These are phyloP conservation scores for Phocoena phocoena DNA, from an alignment of 2,113 vertebrate genomes.

Conservation along the genomic window DNA sequence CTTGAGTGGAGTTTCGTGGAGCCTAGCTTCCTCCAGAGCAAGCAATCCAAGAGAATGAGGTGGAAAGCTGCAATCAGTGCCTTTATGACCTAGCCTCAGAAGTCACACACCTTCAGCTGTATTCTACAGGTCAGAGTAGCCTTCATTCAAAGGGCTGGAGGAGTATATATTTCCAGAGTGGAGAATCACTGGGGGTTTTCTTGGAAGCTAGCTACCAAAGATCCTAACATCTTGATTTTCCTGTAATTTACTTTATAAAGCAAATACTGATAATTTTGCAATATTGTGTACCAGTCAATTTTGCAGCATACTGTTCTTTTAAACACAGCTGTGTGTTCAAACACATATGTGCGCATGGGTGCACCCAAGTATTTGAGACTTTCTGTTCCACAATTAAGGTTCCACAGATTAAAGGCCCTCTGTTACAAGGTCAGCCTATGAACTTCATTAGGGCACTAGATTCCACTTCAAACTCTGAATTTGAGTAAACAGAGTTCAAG, in stretches of 20 bases:
- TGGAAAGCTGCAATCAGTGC: neutral
- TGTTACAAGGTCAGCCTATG: neutral
- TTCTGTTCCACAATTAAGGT: slow-evolving; percentile 2
- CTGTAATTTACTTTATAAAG: slow-evolving; percentile 21
- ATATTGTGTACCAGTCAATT: neutral
- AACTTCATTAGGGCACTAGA: neutral
- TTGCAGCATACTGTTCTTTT: neutral
- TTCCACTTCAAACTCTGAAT: neutral
- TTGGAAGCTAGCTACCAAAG: neutral
- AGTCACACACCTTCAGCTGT: neutral
- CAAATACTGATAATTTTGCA: slow-evolving; percentile 23
- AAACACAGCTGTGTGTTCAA: slow-evolving; percentile 30
- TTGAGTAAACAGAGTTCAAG: neutral
- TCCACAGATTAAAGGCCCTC: neutral
- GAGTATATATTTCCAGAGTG: neutral
- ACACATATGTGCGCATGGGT: neutral
- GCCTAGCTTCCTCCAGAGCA: neutral
- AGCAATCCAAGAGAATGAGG: neutral
- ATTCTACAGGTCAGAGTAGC: neutral
- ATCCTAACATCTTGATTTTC: slow-evolving; percentile 7
- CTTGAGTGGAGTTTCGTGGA: neutral
- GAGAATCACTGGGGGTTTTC: neutral
- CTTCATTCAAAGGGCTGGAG: neutral
- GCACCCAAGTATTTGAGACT: neutral
- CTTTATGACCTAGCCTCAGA: slow-evolving; percentile 34